Base-by-base conservation (phyloP, 2,797 vertebrate species). In the Iguana delicatissima region DNA sequence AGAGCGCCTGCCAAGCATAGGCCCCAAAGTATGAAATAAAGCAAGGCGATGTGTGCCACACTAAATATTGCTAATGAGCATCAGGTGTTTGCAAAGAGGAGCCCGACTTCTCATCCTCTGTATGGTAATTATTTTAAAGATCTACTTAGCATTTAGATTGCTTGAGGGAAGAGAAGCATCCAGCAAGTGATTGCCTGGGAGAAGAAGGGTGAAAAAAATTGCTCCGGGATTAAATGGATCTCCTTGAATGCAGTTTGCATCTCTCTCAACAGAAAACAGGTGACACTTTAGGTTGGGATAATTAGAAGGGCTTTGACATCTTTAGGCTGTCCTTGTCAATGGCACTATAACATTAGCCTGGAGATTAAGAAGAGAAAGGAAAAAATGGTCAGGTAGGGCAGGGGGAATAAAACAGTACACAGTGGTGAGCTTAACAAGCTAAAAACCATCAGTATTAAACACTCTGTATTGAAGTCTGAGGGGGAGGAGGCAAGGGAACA, bases 81-180 rank as follows among this genome's bases (percentile, higher is more conserved):
- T 95, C 95, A 96, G 95, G 95, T 96, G 93, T 94, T 95, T 91
- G 89, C 83, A 88, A 80, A 87, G n/a, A 80, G 1, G 87, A 94
- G 92, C 86, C 92, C 16, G 86, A 88, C 55, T 95, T 74, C 92
- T 96, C 64, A 0, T 64, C 93, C 94, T 92, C 80, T 90, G 85
- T 84, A 92, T 90, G 91, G 88, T 95, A 96, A 96, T 96, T 93
- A 93, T 95, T 94, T 95, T 92, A 93, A 96, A 96, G 86, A 96
- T 91, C 95, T 96, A 86, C 92, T 96, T 96, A 96, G 95, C 95
- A 96, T 96, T 96, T 96, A 96, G 93, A 96, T 96, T 96, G 95
- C 95, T 88, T 91, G 67, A 72, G 90, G 95, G 91, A 26, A 6
- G 93, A 92, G 87, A 90, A 92, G 67, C 90, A 94, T 83, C 80